Conservation (phyloP, 2,888 invertebrate genomes). For the Chironomus riparius region DNA sequence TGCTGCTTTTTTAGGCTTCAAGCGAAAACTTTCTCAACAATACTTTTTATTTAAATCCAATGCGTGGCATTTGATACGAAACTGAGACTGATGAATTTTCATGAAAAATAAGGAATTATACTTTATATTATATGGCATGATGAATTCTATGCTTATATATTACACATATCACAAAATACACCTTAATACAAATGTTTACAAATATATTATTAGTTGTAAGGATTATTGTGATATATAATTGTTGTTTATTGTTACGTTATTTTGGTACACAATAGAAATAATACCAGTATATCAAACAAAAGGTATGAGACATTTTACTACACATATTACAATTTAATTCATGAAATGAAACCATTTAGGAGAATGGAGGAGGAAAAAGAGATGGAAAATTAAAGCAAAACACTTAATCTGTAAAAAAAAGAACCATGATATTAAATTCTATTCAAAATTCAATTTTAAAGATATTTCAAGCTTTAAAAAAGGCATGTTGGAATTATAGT, state of each 20-base stretch:
- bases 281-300: neutral
- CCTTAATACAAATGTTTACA: constrained; percentile 11
- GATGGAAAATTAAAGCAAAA: no score
- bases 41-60: neutral
- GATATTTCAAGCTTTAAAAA: no score
- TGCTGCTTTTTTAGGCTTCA: neutral
- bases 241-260: constrained; percentile 25
- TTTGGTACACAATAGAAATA: neutral
- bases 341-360: no score
- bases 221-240: constrained; percentile 25
- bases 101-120: no score
- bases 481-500: no score
- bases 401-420: no score
- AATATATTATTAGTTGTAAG: constrained; percentile 22
- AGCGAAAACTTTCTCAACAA: neutral
- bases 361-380: neutral
- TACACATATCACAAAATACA: neutral
- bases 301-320: neutral
- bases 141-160: neutral
- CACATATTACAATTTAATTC: neutral
- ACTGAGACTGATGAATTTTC: neutral
- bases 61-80: neutral
- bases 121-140: neutral
- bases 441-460: no score
- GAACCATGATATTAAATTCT: no score